Percentiles rank a stretch among this genome's conserved stretches.
Conservation (phyloP, 2,113 vertebrate genomes). For the Syrrhaptes paradoxus region DNA sequence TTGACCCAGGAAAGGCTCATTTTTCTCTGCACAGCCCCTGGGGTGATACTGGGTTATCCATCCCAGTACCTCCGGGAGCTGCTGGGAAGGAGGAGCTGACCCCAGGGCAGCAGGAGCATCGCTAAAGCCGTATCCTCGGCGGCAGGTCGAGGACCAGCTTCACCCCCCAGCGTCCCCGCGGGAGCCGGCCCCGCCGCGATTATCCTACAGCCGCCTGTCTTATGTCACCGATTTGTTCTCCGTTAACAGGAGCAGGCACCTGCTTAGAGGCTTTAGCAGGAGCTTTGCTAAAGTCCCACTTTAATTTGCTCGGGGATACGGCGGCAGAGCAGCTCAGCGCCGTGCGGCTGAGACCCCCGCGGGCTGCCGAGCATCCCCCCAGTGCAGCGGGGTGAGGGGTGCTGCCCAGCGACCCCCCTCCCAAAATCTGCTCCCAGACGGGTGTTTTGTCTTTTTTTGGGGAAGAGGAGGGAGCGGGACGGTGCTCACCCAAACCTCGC, state of each 20-base stretch:
- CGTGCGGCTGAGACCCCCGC: too few relatives aligned
- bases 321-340: background rate
- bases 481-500: background rate
- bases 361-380: background rate
- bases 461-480: background rate
- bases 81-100: background rate
- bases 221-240: conserved; percentile 41
- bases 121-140: background rate
- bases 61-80: background rate
- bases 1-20: accelerated
- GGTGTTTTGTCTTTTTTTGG: background rate
- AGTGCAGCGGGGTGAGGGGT: too few relatives aligned
- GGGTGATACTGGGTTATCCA: background rate
- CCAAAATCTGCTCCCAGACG: background rate
- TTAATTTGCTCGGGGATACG: background rate
- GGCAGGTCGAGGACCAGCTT: background rate
- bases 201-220: background rate
- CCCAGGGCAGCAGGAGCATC: background rate
- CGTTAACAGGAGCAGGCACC: conserved; percentile 45
- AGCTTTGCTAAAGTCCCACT: conserved; percentile 51
- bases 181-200: background rate
- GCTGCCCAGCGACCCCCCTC: too few relatives aligned
- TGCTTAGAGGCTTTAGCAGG: conserved; percentile 39
- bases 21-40: background rate
- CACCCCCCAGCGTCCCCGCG: background rate